Evolutionary conservation across 2,888 invertebrate genomes (phyloP), one percentile per base, ranked within the genome.

Genomic region (Tryphoninae sp.): DNA sequence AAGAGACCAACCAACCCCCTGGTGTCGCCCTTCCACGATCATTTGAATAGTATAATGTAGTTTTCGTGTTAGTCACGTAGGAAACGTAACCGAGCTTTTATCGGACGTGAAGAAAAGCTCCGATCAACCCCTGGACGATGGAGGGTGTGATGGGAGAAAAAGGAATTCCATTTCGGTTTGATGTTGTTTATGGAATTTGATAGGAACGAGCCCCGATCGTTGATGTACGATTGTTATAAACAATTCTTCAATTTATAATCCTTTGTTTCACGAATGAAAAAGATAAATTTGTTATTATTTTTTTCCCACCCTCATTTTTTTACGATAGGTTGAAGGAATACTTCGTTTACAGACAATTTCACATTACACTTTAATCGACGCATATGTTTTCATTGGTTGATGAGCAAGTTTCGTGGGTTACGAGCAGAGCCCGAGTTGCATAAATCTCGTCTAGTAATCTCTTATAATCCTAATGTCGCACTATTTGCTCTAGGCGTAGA

Each of bases 41-140:
- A 88, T 89, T 91, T 89, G 87, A 89, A 90, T 89, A 89, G 89
- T 89, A 87, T 89, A 89, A 89, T 89, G 89, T 88, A 86, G 86
- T 89, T 90, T 89, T 88, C 89, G 86, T 89, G 90, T 90, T 86
- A 59, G 73, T 64, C 58, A 49, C 23, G 61, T 23, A 59, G 71
- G 53, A 77, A 77, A 68, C 64, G 49, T 71, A 74, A 78, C 59
- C 64, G 33, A 75, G 78, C 64, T 74, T 65, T 69, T 73, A 81
- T 77, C 16, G 49, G 40, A n/a, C 16, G 22, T n/a, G 67, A 1
- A 26, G 74, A 53, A 19, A 40, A 62, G 67, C 53, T 62, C 22
- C 42, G 33, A 16, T 45, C 9, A 55, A 8, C 19, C 16, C 19
- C 19, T 8, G 55, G 7, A 19, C 16, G 55, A 55, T 2, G 2